Conservation (phyloP, 2,888 invertebrate genomes). For the Isotomurus palustris region DNA sequence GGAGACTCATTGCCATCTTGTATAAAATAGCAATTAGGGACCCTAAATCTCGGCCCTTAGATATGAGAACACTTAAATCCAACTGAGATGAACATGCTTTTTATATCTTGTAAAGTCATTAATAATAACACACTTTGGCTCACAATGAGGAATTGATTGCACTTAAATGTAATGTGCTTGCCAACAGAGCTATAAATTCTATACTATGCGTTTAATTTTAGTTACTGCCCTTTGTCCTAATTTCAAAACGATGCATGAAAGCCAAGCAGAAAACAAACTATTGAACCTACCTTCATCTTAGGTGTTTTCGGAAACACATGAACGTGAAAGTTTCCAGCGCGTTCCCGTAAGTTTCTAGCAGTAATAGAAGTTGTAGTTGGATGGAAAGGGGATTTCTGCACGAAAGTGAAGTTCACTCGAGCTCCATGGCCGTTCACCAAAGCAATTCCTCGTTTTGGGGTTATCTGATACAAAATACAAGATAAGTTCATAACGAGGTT, state of each 20-base stretch:
- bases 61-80: too few species aligned
- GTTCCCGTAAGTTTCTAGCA: slow-evolving; percentile 48
- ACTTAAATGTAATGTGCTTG: neutral
- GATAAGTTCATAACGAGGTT: neutral
- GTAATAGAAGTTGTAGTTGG: slow-evolving; percentile 72
- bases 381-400: slow-evolving; percentile 76
- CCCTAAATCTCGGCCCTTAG: too few species aligned
- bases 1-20: too few species aligned
- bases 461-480: slow-evolving; percentile 20
- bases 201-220: too few species aligned
- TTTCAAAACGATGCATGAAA: too few species aligned
- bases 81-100: too few species aligned
- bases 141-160: neutral
- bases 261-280: neutral
- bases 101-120: too few species aligned
- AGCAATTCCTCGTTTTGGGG: slow-evolving; percentile 40
- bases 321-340: slow-evolving; percentile 51
- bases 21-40: too few species aligned
- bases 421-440: slow-evolving; percentile 59
- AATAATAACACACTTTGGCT: too few species aligned
- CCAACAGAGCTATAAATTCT: neutral
- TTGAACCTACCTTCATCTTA: slow-evolving; percentile 38
- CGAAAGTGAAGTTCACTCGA: slow-evolving; percentile 69
- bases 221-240: too few species aligned
- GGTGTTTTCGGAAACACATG: slow-evolving; percentile 52